A percentile compares a stretch with the other conserved stretches of the same genome.
Conservation (phyloP, 1,140 invertebrate genomes). For the Drosophila tani region DNA sequence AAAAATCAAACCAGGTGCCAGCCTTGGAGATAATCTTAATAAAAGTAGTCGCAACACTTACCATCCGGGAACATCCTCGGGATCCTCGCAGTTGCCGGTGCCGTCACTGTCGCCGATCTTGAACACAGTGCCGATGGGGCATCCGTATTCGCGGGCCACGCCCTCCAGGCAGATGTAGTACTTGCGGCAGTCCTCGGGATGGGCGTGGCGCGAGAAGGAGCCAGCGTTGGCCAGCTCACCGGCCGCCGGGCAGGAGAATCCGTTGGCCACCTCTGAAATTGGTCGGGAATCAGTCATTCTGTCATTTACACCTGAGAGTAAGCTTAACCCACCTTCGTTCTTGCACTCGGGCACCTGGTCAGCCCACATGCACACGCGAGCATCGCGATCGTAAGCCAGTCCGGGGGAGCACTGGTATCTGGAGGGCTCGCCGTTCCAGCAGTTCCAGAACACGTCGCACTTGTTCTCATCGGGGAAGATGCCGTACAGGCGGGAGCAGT, state of each 20-base stretch:
- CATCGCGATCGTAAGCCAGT: slow-evolving; percentile 95
- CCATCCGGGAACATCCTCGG: slow-evolving; percentile 97
- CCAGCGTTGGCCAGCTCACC: slow-evolving; percentile 92
- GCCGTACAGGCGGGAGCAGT: slow-evolving; percentile 95
- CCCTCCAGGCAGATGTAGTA: slow-evolving; percentile 97
- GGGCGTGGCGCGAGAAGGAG: slow-evolving; percentile 96
- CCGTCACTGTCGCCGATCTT: slow-evolving; percentile 96
- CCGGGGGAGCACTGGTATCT: slow-evolving; percentile 97
- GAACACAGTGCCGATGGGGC: slow-evolving; percentile 97
- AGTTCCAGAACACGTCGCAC: slow-evolving; percentile 98
- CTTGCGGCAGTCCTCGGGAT: slow-evolving; percentile 97
- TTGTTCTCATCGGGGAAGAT: slow-evolving; percentile 95
- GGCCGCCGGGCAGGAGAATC: slow-evolving; percentile 94
- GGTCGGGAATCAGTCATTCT: neutral
- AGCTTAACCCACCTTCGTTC: slow-evolving; percentile 89
- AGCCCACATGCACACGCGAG: slow-evolving; percentile 97
- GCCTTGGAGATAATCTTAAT: slow-evolving; percentile 6
- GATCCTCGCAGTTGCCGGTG: slow-evolving; percentile 96
- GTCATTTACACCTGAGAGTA: fast-evolving
- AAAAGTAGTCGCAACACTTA: slow-evolving; percentile 87
- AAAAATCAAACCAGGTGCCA: slow-evolving; percentile 55
- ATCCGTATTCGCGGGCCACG: slow-evolving; percentile 96
- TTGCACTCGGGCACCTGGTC: slow-evolving; percentile 96
- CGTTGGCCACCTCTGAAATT: slow-evolving; percentile 93
- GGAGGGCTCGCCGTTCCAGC: slow-evolving; percentile 97